A percentile compares a stretch with the other conserved stretches of the same genome.
Evolutionary conservation across 2,888 invertebrate genomes (phyloP).

Genomic region (Xylota segnis): DNA sequence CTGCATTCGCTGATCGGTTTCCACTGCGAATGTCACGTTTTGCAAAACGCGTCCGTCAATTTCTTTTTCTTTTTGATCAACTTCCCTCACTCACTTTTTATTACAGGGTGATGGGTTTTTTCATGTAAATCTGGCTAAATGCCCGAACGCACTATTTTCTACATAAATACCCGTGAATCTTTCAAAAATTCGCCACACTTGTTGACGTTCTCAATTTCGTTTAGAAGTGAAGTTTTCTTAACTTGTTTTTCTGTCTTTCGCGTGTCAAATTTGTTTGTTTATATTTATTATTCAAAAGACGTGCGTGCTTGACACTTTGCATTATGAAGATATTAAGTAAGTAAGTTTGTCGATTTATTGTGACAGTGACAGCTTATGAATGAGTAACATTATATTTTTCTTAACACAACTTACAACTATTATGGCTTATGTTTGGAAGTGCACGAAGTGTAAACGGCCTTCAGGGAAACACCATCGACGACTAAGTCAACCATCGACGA

Average conservation of each 20-base stretch:
- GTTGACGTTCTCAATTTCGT: constrained; percentile 36
- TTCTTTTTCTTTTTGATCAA: constrained; percentile 3
- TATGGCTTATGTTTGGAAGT: not conserved
- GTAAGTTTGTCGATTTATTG: constrained; percentile 47
- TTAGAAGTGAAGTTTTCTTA: not conserved
- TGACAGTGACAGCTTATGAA: constrained; percentile 33
- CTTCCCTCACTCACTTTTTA: constrained; percentile 24
- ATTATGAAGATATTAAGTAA: constrained; percentile 66
- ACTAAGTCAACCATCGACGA: constrained; percentile 13
- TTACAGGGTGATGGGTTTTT: constrained; percentile 38
- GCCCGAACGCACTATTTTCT: constrained; percentile 46
- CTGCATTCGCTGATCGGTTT: constrained; percentile 57
- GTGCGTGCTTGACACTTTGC: constrained; percentile 32
- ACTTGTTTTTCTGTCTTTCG: not conserved
- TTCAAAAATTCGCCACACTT: constrained; percentile 19
- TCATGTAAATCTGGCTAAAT: constrained; percentile 41
- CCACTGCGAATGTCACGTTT: constrained; percentile 52
- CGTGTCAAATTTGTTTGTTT: not conserved
- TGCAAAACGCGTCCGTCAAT: constrained; percentile 37
- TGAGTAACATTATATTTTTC: constrained; percentile 3
- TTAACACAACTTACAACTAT: constrained; percentile 30
- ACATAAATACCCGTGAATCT: constrained; percentile 39
- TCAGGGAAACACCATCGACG: constrained; percentile 7
- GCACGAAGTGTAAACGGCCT: constrained; percentile 9
- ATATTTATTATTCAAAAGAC: constrained; percentile 7